Conservation (phyloP, 2,888 invertebrate species). For the Geophilus truncorum region DNA sequence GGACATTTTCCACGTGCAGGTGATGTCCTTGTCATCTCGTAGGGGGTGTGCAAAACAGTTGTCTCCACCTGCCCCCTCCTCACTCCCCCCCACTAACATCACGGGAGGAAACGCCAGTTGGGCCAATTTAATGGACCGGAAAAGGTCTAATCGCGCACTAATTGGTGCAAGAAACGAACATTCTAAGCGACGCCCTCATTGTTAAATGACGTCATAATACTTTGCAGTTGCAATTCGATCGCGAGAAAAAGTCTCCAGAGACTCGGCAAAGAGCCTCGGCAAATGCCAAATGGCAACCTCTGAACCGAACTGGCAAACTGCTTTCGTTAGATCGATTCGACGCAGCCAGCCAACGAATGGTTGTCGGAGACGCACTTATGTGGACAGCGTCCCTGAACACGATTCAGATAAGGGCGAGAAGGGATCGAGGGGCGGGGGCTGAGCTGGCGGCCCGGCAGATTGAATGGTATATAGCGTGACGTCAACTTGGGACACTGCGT, state of each 20-base stretch:
- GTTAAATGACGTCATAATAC: conserved; percentile 17
- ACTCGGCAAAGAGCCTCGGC: neutral
- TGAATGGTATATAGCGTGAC: neutral
- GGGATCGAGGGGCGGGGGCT: neutral
- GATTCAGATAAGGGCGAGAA: neutral
- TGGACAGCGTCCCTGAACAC: neutral
- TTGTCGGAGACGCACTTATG: neutral
- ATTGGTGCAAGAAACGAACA: conserved; percentile 22
- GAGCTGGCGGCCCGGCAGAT: neutral
- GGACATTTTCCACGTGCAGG: conserved; percentile 23
- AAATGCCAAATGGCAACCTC: neutral
- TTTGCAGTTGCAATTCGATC: neutral
- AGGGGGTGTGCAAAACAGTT: neutral
- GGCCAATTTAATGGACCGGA: conserved; percentile 1
- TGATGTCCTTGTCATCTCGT: conserved; percentile 4
- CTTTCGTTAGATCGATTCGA: neutral
- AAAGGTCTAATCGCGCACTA: conserved; percentile 19
- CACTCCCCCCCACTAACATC: neutral
- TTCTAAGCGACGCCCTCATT: neutral
- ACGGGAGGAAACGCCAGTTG: neutral
- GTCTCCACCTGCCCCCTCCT: neutral
- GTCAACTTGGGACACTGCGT: conserved; percentile 5
- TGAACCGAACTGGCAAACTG: neutral
- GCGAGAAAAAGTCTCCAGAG: neutral
- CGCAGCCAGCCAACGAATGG: neutral